Percentiles rank a stretch among this genome's conserved stretches.
Evolutionary conservation across 2,797 vertebrate species (phyloP).

Genomic region (Hafferia zeledoni): DNA sequence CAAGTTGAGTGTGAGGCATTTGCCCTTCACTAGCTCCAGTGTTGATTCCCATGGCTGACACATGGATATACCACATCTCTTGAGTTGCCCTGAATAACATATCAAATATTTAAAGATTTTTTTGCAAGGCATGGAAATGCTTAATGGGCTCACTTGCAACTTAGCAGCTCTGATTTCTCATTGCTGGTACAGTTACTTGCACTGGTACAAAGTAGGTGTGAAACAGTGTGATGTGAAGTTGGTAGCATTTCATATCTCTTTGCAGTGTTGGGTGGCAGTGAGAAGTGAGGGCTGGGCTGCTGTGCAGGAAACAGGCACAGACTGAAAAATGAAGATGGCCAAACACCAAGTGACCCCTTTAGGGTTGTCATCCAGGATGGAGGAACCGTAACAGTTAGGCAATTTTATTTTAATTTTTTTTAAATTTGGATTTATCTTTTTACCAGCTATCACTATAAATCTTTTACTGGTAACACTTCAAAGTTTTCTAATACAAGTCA

Average conservation of each 20-base stretch:
- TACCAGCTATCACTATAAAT: not conserved
- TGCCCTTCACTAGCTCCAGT: not conserved
- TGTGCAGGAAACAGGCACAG: not conserved
- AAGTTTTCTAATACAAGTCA: not conserved
- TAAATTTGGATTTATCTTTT: not conserved
- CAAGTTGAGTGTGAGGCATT: not conserved
- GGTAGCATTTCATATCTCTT: not conserved
- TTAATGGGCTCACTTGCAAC: not conserved
- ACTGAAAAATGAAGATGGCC: not conserved
- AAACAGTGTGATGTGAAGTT: not conserved
- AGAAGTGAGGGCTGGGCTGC: not conserved
- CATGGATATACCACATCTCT: not conserved
- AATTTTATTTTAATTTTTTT: not conserved
- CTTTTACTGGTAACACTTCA: not conserved
- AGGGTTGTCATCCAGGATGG: not conserved
- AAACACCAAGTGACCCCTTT: not conserved
- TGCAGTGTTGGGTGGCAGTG: not conserved
- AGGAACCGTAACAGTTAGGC: not conserved
- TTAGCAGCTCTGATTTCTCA: not conserved
- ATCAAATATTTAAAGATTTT: not conserved
- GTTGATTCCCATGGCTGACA: not conserved
- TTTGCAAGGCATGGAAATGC: not conserved
- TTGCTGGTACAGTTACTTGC: not conserved
- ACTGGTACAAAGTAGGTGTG: not conserved
- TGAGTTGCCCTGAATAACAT: not conserved